Evolutionary conservation across 1,140 invertebrate species (phyloP), one percentile per base, ranked within the genome.

Genomic region (Amyelois transitella): DNA sequence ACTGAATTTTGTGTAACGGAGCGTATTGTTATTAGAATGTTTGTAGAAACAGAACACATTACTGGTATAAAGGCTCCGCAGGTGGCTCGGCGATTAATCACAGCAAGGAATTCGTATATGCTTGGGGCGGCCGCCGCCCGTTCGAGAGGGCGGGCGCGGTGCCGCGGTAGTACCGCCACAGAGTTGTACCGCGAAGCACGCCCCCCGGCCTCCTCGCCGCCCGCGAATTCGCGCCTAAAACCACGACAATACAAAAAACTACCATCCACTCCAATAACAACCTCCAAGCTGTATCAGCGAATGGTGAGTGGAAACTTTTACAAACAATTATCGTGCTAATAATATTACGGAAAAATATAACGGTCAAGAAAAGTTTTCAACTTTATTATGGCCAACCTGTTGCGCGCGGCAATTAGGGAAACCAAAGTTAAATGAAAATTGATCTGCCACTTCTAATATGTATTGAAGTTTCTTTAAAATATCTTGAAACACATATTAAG

Each of bases 41-140:
- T 81, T 81, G 72, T 64, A 70, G 66, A 70, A 79, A 75, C 55
- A 57, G 72, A 79, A 75, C 68, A 73, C 77, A 80, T 80, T 77
- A 81, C 68, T 66, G 62, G 72, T 70, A 75, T 77, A 80, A 69
- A 82, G 81, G 79, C 76, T 84, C 79, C 76, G 81, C 81, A 86
- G 83, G 83, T 84, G 83, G 81, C 71, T 83, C 66, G 73, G 64
- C 73, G 67, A 84, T 83, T 83, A 86, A 82, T 86, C 81, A 81
- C 75, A 63, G 77, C 75, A 62, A 73, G 66, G 70, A 75, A 77
- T 79, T 69, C 52, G 62, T 63, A 59, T 66, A 69, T 66, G 59
- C 58, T 56, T 59, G 75, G 72, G 73, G 73, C 66, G 67, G 71
- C 63, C 73, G 66, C 25, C 54, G 74, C 66, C 65, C 55, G 53